phyloP scores from a whole-genome alignment of 92 coral and sea anemone genomes.

The Meandrina meandrites region DNA sequence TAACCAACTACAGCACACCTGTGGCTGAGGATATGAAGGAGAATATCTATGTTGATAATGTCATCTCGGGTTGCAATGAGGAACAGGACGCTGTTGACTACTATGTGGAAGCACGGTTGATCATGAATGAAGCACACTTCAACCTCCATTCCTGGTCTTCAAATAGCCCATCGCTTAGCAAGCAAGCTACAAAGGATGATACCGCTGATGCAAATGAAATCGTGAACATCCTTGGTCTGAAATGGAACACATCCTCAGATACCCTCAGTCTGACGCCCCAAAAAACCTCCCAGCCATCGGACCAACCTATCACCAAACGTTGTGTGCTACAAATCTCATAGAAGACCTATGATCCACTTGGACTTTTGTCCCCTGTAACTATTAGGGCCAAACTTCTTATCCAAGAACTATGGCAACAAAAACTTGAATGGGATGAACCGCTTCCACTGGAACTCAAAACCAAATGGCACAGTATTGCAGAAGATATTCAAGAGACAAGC shows the following conservation, averaged over 20 bases:
- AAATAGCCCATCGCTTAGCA: too few relatives aligned
- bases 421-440: too few relatives aligned
- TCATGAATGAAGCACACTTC: background rate
- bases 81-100: background rate
- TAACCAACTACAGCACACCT: conserved; percentile 4
- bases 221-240: too few relatives aligned
- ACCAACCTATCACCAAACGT: background rate
- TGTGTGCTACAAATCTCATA: background rate
- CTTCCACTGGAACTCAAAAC: too few relatives aligned
- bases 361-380: background rate
- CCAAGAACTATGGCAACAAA: too few relatives aligned
- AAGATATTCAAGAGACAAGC: too few relatives aligned
- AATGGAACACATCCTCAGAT: background rate
- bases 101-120: background rate
- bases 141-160: background rate
- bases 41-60: conserved; percentile 16
- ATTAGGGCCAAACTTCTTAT: too few relatives aligned
- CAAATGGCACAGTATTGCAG: too few relatives aligned
- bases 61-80: conserved; percentile 23
- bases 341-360: background rate
- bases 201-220: too few relatives aligned
- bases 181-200: too few relatives aligned
- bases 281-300: background rate
- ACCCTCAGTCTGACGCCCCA: background rate
- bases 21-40: conserved; percentile 43